These are phyloP conservation scores for Tachuris rubrigastra DNA, from an alignment of 2,113 vertebrate species.

Conservation along the genomic window DNA sequence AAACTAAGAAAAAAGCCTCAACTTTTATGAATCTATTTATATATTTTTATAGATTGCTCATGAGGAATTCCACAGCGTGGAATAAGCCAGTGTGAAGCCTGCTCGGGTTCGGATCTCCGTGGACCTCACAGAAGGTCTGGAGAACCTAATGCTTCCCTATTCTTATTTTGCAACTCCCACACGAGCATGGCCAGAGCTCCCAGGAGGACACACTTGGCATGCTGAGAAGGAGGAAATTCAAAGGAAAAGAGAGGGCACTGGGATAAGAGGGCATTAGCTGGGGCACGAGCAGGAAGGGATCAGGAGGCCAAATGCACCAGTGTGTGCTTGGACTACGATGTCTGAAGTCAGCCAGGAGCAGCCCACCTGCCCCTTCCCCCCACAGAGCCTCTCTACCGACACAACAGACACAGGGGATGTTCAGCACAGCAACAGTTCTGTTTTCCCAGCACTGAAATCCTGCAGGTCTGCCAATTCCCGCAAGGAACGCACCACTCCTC, in stretches of 20 bases:
- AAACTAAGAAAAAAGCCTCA: neutral
- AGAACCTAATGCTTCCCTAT: neutral
- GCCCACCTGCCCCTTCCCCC: neutral
- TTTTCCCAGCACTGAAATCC: neutral
- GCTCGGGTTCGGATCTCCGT: neutral
- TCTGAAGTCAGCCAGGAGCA: neutral
- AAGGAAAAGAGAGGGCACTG: neutral
- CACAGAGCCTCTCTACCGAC: neutral
- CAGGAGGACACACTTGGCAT: too few relatives aligned
- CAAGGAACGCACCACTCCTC: rapidly evolving
- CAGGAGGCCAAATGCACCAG: neutral
- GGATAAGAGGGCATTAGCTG: neutral
- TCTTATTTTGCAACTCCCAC: neutral
- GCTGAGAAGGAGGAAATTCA: neutral
- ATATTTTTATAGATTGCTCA: neutral
- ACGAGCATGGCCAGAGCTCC: rapidly evolving
- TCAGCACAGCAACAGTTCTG: neutral
- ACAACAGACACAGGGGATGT: neutral
- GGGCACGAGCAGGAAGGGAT: neutral
- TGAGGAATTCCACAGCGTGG: neutral
- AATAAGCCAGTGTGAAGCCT: neutral
- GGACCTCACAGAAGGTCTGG: neutral
- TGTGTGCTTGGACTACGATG: rapidly evolving
- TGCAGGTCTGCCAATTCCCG: neutral
- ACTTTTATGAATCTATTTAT: neutral